Base-by-base conservation (phyloP, 1,140 invertebrate genomes). In the Lepidurus arcticus region DNA sequence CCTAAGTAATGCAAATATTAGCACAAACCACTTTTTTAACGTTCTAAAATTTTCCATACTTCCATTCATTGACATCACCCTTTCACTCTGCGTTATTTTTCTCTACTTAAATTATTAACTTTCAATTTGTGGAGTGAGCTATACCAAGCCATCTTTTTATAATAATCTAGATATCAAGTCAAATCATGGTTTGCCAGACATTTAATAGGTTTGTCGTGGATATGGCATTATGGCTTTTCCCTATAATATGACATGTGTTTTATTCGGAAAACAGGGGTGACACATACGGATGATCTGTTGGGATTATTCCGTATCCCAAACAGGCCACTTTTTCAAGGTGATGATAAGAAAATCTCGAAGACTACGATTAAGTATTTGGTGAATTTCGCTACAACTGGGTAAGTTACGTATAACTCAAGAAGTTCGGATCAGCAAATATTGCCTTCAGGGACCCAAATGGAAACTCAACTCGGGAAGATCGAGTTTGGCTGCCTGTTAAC, bases 301-400 rank as follows among this genome's bases (percentile, higher is more conserved):
- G 44, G 44, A 0, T 24, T 76, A 44, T 76, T 76, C 75, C 21
- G 6, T 47, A 5, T 47, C 3, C 44, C n/a, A 21, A 45, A 21
- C 0, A 26, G 6, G 1, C 44, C 44, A 9, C 9, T 42, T n/a
- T 13, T 78, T 7, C 11, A 42, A 1, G 24, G 16, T 42, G 78
- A 10, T 9, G 78, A 78, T 44, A 4, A 74, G 3, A 73, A 74
- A 78, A 43, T 78, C 8, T 74, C 78, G 1, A 26, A 74, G 74
- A 42, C 21, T 21, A 24, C 45, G 73, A 6, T 78, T 16, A 73
- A 78, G 16, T 45, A 44, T 10, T 78, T 42, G 78, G 74, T 73
- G 21, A 44, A 42, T 11, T 78, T 78, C 26, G 78, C 78, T 24
- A 21, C 10, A 74, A 42, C 16, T 4, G 78, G 78, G 78, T 78